Conservation (phyloP, 1,140 invertebrate genomes). For the Hypothenemus hampei region DNA sequence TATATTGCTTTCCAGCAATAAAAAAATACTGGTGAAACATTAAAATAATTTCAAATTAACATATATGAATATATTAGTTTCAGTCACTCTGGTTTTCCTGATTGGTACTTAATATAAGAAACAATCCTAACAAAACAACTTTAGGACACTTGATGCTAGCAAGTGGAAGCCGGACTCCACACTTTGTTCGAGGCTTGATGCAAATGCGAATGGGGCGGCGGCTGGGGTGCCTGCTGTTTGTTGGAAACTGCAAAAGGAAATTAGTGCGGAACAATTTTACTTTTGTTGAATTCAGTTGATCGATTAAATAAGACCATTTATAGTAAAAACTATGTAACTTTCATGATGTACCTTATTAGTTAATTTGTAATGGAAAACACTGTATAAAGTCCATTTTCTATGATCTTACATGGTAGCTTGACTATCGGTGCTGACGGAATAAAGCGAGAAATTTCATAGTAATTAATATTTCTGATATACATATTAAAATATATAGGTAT, state of each 20-base stretch:
- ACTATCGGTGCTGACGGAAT: too few species aligned
- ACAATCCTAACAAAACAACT: slow-evolving; percentile 17
- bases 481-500: too few species aligned
- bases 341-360: too few species aligned
- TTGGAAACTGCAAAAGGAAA: slow-evolving; percentile 32
- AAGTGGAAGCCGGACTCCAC: slow-evolving; percentile 33
- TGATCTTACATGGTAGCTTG: too few species aligned
- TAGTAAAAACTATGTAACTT: too few species aligned
- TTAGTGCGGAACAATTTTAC: too few species aligned
- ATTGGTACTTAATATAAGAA: not conserved
- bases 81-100: not conserved
- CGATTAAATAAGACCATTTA: too few species aligned
- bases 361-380: too few species aligned
- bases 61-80: not conserved
- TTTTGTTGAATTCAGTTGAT: too few species aligned
- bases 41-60: not conserved
- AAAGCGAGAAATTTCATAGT: too few species aligned
- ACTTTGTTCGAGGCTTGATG: slow-evolving; percentile 13
- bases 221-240: slow-evolving; percentile 36
- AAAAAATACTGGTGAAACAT: not conserved
- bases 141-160: slow-evolving; percentile 28
- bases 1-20: not conserved
- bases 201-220: slow-evolving; percentile 27
- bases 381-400: too few species aligned
- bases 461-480: too few species aligned